phyloP scores from a whole-genome alignment of 2,888 invertebrate genomes.

The Lapara coniferarum region DNA sequence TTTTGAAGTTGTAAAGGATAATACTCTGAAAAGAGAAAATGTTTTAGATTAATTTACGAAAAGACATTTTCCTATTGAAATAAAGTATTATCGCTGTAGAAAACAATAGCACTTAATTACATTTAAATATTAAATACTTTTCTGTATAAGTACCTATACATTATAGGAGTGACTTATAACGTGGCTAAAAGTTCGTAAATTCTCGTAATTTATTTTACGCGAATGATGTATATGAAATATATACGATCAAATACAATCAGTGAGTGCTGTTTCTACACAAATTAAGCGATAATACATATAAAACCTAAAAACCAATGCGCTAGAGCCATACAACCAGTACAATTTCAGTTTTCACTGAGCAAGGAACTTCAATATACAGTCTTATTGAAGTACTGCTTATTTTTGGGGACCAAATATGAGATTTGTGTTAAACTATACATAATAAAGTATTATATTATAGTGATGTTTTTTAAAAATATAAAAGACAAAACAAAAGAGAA shows the following conservation, averaged over 20 bases:
- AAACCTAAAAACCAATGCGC: background rate
- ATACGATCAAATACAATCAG: background rate
- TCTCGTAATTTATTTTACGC: too few species aligned
- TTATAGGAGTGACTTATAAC: too few species aligned
- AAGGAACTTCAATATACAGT: background rate
- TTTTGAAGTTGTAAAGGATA: background rate
- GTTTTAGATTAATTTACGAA: background rate
- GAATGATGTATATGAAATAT: too few species aligned
- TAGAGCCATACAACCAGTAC: background rate
- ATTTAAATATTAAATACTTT: too few species aligned
- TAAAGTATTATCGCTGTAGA: background rate
- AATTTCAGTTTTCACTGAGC: background rate
- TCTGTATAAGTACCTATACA: too few species aligned
- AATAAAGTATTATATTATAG: background rate
- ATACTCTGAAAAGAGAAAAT: background rate
- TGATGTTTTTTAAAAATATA: too few species aligned
- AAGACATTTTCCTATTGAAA: background rate
- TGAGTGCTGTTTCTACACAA: background rate
- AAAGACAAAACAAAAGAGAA: too few species aligned
- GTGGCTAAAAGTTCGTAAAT: too few species aligned
- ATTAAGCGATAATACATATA: background rate
- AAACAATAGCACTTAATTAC: background rate
- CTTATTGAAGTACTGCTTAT: background rate
- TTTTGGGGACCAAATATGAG: constrained; percentile 22
- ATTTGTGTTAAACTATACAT: background rate